phyloP scores from a whole-genome alignment of 2,113 vertebrate genomes.

The Herpailurus yagouaroundi region DNA sequence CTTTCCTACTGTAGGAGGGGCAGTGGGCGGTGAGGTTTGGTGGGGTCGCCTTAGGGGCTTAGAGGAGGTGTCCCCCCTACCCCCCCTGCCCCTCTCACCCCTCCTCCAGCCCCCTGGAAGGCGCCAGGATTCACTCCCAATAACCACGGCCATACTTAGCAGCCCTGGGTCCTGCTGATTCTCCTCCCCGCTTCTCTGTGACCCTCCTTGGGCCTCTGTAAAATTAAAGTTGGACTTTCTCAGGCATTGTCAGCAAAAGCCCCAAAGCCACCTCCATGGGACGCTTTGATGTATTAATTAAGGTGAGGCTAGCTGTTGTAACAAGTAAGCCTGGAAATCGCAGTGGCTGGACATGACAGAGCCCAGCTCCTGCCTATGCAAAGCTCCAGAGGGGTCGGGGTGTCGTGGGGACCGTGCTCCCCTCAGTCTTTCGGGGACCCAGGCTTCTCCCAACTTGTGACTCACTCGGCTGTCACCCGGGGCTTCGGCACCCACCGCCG shows the following conservation, averaged over 20 bases:
- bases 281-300: not conserved
- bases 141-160: not conserved
- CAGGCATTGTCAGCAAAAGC: not conserved
- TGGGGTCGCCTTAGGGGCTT: constrained; percentile 35
- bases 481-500: not conserved
- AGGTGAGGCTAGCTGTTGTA: not conserved
- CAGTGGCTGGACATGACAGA: rapidly evolving
- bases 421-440: not conserved
- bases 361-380: not conserved
- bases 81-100: not conserved
- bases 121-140: not conserved
- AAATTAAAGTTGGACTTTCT: not conserved
- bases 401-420: not conserved
- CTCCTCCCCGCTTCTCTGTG: not conserved
- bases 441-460: not conserved
- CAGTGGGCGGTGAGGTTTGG: not conserved
- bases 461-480: not conserved
- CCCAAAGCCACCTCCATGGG: not conserved
- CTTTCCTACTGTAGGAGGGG: not conserved
- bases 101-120: not conserved
- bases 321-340: not conserved
- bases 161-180: not conserved
- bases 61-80: no score
- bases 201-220: not conserved
- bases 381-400: not conserved